phyloP scores from a whole-genome alignment of 2,888 invertebrate species.

The Eupithecia tripunctaria region DNA sequence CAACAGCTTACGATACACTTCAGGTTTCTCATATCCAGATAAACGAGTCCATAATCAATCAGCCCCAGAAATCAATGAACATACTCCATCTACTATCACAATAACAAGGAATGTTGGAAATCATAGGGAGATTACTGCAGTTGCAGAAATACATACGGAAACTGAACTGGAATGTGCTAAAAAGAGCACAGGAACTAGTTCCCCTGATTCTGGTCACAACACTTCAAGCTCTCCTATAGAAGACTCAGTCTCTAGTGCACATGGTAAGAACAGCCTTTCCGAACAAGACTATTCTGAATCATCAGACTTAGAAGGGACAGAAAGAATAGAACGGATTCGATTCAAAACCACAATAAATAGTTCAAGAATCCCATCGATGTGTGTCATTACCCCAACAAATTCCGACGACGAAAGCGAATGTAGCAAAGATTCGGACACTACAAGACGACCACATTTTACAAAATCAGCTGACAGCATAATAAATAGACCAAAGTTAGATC shows the following conservation, averaged over 20 bases:
- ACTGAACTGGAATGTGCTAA: constrained; percentile 78
- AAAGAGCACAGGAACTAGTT: constrained; percentile 87
- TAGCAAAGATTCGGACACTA: constrained; percentile 63
- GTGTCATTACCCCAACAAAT: constrained; percentile 94
- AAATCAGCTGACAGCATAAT: constrained; percentile 45
- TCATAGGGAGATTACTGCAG: constrained; percentile 83
- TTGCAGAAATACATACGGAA: constrained; percentile 83
- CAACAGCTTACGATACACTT: constrained; percentile 71
- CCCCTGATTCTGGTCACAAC: constrained; percentile 92
- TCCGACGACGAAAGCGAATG: constrained; percentile 92
- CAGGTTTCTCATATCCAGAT: constrained; percentile 67
- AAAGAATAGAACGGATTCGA: constrained; percentile 92
- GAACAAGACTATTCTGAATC: constrained; percentile 94
- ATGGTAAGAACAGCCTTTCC: constrained; percentile 87
- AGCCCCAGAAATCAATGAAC: constrained; percentile 69
- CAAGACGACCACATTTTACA: constrained; percentile 40
- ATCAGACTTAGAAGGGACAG: constrained; percentile 94
- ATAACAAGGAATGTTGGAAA: constrained; percentile 75
- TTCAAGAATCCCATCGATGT: constrained; percentile 95
- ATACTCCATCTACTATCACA: constrained; percentile 67
- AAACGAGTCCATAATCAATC: constrained; percentile 69
- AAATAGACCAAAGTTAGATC: constrained; percentile 72
- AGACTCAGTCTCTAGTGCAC: constrained; percentile 89
- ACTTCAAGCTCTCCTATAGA: constrained; percentile 92
- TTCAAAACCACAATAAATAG: constrained; percentile 94